phyloP scores from a whole-genome alignment of 2,113 vertebrate genomes.

The Aegithalos caudatus region DNA sequence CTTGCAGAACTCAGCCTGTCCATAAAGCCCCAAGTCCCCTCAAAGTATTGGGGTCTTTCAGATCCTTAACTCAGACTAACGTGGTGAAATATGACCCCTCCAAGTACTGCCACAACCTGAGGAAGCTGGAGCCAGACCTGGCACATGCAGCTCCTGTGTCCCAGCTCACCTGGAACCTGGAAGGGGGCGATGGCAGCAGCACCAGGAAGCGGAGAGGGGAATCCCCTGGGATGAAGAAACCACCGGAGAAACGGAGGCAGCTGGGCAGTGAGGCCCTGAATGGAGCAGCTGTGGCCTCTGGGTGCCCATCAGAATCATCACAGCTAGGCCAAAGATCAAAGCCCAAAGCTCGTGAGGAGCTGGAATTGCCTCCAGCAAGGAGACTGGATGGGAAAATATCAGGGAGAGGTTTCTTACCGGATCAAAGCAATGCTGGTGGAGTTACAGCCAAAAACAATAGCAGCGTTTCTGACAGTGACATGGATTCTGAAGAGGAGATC shows the following conservation, averaged over 20 bases:
- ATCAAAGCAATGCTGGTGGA: not conserved
- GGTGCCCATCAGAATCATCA: not conserved
- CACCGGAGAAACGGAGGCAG: not conserved
- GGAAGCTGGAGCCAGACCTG: constrained; percentile 75
- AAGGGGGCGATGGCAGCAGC: constrained; percentile 74
- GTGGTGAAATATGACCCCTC: constrained; percentile 92
- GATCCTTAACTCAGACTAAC: constrained; percentile 76
- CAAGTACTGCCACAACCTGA: constrained; percentile 94
- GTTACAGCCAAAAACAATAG: not conserved
- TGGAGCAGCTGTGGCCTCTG: not conserved
- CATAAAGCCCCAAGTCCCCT: not conserved
- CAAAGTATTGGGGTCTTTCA: not conserved
- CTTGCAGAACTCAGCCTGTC: not conserved
- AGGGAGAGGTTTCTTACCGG: not conserved
- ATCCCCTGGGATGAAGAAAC: constrained; percentile 62
- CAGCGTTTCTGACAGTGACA: constrained; percentile 56
- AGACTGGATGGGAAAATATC: not conserved
- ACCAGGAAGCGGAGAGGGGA: constrained; percentile 83
- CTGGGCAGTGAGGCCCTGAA: not conserved
- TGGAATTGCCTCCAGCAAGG: not conserved
- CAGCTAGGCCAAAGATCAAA: not conserved
- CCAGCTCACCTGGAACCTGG: constrained; percentile 84
- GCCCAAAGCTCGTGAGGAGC: not conserved
- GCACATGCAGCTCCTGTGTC: constrained; percentile 69
- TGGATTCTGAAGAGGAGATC: constrained; percentile 83